Evolutionary conservation across 2,113 vertebrate genomes (phyloP), one percentile per base, ranked within the genome.

Genomic region (Chamaetylas fuelleborni): DNA sequence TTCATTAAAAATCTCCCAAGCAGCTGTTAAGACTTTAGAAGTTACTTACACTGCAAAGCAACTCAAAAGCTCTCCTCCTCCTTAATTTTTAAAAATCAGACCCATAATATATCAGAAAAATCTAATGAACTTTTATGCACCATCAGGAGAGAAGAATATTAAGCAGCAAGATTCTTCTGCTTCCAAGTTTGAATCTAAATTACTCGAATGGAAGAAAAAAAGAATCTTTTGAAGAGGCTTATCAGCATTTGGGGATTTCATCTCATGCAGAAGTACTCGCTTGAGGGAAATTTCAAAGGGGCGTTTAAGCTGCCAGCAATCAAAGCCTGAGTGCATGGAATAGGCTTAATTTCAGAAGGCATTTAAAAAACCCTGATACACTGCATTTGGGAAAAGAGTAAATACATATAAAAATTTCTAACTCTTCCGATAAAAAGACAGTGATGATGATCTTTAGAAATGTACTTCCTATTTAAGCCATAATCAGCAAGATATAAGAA

Each of bases 161-260:
- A 82, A 90, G 62, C 42, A 94, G 71, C 58, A 95, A 93, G 79
- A 80, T 50, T 66, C 43, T 93, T 81, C 81, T 87, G 42, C 64
- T 92, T 74, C 64, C 19, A 45, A 94, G 51, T 51, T 74, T 86
- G 54, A 93, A 91, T 73, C 84, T 87, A 76, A 91, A 87, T 94
- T 69, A 93, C 81, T 79, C 26, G 3, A 93, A 94, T 42, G 19
- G 81, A 89, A 91, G 58, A 74, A 93, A 94, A 94, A 94, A 10
- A 95, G 64, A 72, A 81, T 61, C 81, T 89, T 95, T 69, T 92
- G 48, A 95, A 96, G 54, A 92, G 66, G 66, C 70, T 95, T 89
- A 95, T 93, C 95, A 90, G 86, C 78, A 92, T 91, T 91, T 77
- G 62, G 86, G 91, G 84, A 95, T 95, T 97, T 95, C 45, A 94